Evolutionary conservation across 1,140 invertebrate species (phyloP).

Genomic region (Episyrphus balteatus): DNA sequence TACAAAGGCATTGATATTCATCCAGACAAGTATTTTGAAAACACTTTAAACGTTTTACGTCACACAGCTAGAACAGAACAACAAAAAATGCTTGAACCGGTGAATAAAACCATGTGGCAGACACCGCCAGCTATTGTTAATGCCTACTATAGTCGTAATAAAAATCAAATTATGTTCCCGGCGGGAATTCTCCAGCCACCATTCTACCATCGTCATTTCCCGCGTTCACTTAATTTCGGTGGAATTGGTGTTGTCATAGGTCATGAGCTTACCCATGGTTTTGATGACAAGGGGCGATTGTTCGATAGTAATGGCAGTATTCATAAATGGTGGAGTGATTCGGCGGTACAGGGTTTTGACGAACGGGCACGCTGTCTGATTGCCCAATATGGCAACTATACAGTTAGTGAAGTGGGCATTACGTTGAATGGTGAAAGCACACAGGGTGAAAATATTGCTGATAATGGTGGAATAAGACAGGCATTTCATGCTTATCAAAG

Average conservation of each 20-base stretch:
- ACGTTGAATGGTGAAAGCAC: slow-evolving; percentile 58
- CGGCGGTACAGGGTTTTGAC: slow-evolving; percentile 78
- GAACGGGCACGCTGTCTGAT: slow-evolving; percentile 79
- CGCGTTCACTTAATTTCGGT: slow-evolving; percentile 84
- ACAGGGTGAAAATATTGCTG: slow-evolving; percentile 78
- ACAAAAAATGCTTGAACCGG: slow-evolving; percentile 69
- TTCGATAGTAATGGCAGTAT: slow-evolving; percentile 90
- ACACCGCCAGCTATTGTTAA: slow-evolving; percentile 92
- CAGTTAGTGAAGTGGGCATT: slow-evolving; percentile 49
- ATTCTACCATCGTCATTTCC: slow-evolving; percentile 82
- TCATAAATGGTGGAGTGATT: slow-evolving; percentile 94
- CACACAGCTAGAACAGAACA: slow-evolving; percentile 69
- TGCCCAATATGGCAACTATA: slow-evolving; percentile 79
- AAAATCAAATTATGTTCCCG: slow-evolving; percentile 94
- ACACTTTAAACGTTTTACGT: slow-evolving; percentile 70
- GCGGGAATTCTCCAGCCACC: slow-evolving; percentile 87
- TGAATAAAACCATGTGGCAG: slow-evolving; percentile 74
- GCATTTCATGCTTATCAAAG: slow-evolving; percentile 71
- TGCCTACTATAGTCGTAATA: slow-evolving; percentile 93
- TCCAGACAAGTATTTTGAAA: slow-evolving; percentile 75
- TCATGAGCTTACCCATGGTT: slow-evolving; percentile 87
- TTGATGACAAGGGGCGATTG: slow-evolving; percentile 86
- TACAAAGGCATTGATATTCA: slow-evolving; percentile 65
- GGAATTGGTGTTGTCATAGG: slow-evolving; percentile 93
- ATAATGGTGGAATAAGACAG: slow-evolving; percentile 85